These are phyloP conservation scores for Tenebrio molitor DNA, from an alignment of 1,140 invertebrate genomes.

Conservation along the genomic window DNA sequence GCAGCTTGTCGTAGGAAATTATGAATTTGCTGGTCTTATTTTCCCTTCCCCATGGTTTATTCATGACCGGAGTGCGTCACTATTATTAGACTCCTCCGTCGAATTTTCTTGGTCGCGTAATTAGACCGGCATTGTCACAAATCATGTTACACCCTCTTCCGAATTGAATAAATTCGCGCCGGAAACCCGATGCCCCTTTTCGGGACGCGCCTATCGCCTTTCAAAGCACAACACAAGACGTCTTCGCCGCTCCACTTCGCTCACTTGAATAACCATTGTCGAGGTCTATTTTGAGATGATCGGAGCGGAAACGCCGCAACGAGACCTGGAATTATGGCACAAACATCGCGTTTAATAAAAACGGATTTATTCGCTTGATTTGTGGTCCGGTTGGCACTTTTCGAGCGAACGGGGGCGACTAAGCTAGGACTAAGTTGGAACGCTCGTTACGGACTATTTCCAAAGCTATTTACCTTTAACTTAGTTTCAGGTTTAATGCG, in stretches of 20 bases:
- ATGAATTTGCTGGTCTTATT: not conserved
- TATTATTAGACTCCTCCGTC: conserved; percentile 1
- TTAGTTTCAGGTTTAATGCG: not conserved
- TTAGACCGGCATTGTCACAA: conserved; percentile 16
- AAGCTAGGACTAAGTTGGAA: not conserved
- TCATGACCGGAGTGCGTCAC: not conserved
- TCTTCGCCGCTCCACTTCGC: not conserved
- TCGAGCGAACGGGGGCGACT: not conserved
- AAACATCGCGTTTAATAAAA: conserved; percentile 14
- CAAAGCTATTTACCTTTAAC: not conserved
- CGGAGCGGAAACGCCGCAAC: conserved; percentile 21
- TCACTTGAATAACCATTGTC: not conserved
- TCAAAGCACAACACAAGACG: not conserved
- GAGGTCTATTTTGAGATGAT: conserved; percentile 24
- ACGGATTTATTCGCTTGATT: not conserved
- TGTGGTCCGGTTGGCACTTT: conserved; percentile 1
- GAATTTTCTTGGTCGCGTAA: conserved; percentile 1
- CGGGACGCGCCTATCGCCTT: not conserved
- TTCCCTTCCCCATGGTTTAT: not conserved
- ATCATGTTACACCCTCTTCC: not conserved
- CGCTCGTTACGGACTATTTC: not conserved
- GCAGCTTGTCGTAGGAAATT: not conserved
- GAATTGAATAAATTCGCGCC: conserved; percentile 12
- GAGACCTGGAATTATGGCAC: conserved; percentile 11
- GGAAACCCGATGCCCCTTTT: conserved; percentile 10